Base-by-base conservation (phyloP, 2,113 vertebrate genomes). In the Myanophis thanlyinensis region DNA sequence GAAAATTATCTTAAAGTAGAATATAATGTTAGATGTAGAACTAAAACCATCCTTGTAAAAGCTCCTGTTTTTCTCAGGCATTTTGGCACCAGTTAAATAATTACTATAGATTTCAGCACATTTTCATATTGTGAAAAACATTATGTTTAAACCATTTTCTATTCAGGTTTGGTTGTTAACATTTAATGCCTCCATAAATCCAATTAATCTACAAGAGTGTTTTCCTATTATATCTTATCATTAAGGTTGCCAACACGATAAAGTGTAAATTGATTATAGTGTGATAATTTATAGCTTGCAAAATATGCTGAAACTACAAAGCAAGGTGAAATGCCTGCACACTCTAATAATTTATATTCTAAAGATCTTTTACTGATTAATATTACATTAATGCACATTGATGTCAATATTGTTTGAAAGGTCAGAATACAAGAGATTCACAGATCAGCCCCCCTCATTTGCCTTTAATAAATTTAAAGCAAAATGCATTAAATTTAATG, bases 241-340 rank as follows among this genome's bases (percentile, higher is more conserved):
- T 91, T 94, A 95, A 95, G 94, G 95, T 95, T 96, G 95, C 95
- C 95, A 94, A 96, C 91, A 94, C n/a, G 89, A 90, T 95, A 93
- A 94, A 93, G 90, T 48, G 52, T 90, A 96, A 95, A 95, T 94
- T 92, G 91, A 89, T 95, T 95, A 89, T 44, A 80, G 56, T 95
- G 94, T 96, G 95, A 96, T 93, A 93, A 91, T 89, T 95, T 96
- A 92, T 92, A 93, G 96, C 95, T 95, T 96, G 53, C 94, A 97
- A 96, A 95, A 93, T 96, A 95, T 94, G 93, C 95, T 96, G 93
- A 88, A 88, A 89, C 35, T 47, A 53, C 40, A 44, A 22, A 88
- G 40, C 51, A 84, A 25, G 25, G 10, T 53, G 25, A 84, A 44
- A 25, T 59, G 27, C 47, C 51, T 88, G 15, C 52, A 40, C 40